Evolutionary conservation across 2,888 invertebrate genomes (phyloP), one percentile per base, ranked within the genome.

Genomic region (Orthosia cruda): DNA sequence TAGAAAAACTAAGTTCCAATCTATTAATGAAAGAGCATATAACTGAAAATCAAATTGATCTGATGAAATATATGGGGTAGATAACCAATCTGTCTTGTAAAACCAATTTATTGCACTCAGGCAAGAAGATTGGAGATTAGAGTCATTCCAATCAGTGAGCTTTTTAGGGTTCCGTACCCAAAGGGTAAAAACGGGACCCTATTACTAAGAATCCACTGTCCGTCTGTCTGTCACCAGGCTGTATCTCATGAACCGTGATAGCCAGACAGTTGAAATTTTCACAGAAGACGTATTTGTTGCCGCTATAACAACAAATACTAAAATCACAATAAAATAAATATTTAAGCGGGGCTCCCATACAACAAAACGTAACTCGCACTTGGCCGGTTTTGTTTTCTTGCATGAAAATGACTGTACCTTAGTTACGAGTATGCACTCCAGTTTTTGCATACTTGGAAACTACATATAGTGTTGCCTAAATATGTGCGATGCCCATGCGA

Each of bases 51-150:
- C 54, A 71, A 71, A 26, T n/a, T 58, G 7, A 26, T 71, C 7
- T 47, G 26, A 47, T 71, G 45, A 71, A 59, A 72, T 32, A 15
- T 23, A 47, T 40, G 32, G 59, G 50, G 50, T 47, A 61, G 59
- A 61, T 61, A 73, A 61, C 45, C 20, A 54, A 73, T 15, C n/a
- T 32, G n/a, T 11, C n/a, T n/a, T 32, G 59, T 71, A 32, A 32
- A 12, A 5, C 15, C 2, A 32, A 59, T 7, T 16, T 23, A 18
- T 15, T 26, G 20, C 5, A n/a, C 1, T 26, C 15, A 58, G 15
- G 18, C 23, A 26, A 26, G 11, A 5, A 61, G 3, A 47, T 11
- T 18, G 18, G 16, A 18, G 16, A 4, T 47, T n/a, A 32, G 45
- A 26, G 26, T 32, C 2, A 20, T 18, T 20, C 26, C 20, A 66